Conservation (phyloP, 1,140 invertebrate genomes). For the Ephestia elutella region DNA sequence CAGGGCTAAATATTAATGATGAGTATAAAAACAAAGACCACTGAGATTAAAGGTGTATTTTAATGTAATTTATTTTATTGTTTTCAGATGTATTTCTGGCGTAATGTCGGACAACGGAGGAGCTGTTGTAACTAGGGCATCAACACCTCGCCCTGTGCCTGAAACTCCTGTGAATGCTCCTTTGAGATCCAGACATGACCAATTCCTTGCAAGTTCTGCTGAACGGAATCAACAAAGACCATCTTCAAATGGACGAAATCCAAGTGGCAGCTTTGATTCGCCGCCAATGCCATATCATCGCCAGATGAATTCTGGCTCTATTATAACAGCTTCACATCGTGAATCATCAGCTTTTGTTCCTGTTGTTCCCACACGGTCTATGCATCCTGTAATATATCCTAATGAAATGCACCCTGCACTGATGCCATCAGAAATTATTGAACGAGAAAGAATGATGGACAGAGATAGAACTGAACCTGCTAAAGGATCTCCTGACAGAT, state of each 20-base stretch:
- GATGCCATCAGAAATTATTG: conserved; percentile 71
- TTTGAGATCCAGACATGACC: conserved; percentile 73
- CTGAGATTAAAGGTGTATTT: conserved; percentile 12
- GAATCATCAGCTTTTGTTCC: conserved; percentile 89
- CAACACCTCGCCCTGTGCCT: conserved; percentile 55
- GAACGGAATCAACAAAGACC: conserved; percentile 60
- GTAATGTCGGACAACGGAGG: conserved; percentile 65
- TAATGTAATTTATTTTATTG: conserved; percentile 14
- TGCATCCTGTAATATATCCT: conserved; percentile 79
- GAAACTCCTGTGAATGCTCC: conserved; percentile 53
- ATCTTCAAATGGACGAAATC: conserved; percentile 71
- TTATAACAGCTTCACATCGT: conserved; percentile 75
- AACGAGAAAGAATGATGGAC: conserved; percentile 75
- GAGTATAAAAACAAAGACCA: conserved; percentile 28
- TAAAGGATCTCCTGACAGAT: conserved; percentile 64
- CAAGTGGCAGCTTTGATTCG: conserved; percentile 77
- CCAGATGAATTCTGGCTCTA: conserved; percentile 74
- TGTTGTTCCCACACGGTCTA: conserved; percentile 84
- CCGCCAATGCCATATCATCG: conserved; percentile 81
- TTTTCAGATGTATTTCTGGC: conserved; percentile 53
- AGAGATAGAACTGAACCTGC: conserved; percentile 66
- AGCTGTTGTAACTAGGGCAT: conserved; percentile 57
- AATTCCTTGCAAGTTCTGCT: conserved; percentile 72
- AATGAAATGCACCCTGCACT: conserved; percentile 78
- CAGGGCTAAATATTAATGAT: conserved; percentile 41